Base-by-base conservation (phyloP, 2,797 vertebrate species). In the Bovichtus variegatus region DNA sequence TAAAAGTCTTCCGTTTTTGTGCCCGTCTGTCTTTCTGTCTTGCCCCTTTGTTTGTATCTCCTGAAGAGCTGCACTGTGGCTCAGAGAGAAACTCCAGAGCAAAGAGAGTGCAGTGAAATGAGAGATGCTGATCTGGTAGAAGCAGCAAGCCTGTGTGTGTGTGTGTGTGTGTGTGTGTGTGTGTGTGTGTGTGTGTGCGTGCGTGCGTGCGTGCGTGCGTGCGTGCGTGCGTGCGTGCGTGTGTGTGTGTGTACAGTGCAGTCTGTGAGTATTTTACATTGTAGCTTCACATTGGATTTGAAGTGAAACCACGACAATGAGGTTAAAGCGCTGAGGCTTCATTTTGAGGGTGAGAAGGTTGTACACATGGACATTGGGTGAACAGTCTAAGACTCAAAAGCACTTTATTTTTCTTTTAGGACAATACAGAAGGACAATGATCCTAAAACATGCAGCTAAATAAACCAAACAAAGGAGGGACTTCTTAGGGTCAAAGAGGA, bases 11-110 rank as follows among this genome's bases (percentile, higher is more conserved):
- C 0, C 9, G 16, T 23, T 64, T 63, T 31, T 34, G 50, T 63
- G 25, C 2, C 61, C 16, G 40, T 51, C 27, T 59, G 55, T 51
- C 15, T 68, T 60, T 74, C 12, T 77, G 53, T 49, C 65, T 41
- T 4, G 25, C 55, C 67, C 69, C 50, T 46, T 54, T 29, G 67
- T 70, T 63, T 82, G 77, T 69, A 29, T 85, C 73, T 11, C 75
- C 47, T 53, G 66, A 74, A 84, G 86, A 77, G 75, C 76, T 71
- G 77, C 59, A 50, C 46, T 21, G 46, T 55, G 81, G 71, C 84
- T 86, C 71, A 88, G 75, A 78, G 36, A 73, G 43, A 54, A 68
- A 5, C 54, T 71, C 43, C 47, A 75, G 54, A 71, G 60, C 80
- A 76, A 61, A 88, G 73, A 55, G 47, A 53, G 29, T 9, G 47